A percentile compares a stretch with the other conserved stretches of the same genome.
Evolutionary conservation across 2,888 invertebrate species (phyloP).

Genomic region (Scelioninae gen. 1): DNA sequence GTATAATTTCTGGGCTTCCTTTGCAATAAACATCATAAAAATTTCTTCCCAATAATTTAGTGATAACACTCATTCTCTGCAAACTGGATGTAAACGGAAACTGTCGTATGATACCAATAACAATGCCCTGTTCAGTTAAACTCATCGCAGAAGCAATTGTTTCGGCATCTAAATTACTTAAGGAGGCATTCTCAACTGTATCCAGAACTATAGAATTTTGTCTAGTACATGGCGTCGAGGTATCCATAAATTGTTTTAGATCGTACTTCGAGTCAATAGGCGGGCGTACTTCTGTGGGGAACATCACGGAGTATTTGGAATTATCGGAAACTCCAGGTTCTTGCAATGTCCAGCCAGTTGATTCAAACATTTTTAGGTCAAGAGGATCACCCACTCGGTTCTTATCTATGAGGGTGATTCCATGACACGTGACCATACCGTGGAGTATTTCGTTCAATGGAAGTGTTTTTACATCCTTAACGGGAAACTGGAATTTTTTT

Average conservation of each 20-base stretch:
- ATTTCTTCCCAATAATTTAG: slow-evolving; percentile 89
- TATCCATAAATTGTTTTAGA: slow-evolving; percentile 71
- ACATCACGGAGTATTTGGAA: slow-evolving; percentile 93
- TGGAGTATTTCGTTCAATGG: slow-evolving; percentile 87
- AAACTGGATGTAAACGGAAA: slow-evolving; percentile 94
- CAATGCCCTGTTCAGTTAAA: slow-evolving; percentile 83
- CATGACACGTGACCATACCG: slow-evolving; percentile 97
- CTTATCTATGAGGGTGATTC: slow-evolving; percentile 94
- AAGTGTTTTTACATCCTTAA: slow-evolving; percentile 85
- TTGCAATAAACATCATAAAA: slow-evolving; percentile 94
- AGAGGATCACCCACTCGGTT: slow-evolving; percentile 96
- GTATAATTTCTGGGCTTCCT: slow-evolving; percentile 96
- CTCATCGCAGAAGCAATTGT: slow-evolving; percentile 76
- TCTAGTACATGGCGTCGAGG: slow-evolving; percentile 71
- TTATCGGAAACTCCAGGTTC: slow-evolving; percentile 94
- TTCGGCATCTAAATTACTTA: slow-evolving; percentile 76
- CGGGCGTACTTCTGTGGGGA: slow-evolving; percentile 93
- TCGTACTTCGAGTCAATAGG: slow-evolving; percentile 76
- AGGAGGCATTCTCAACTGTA: slow-evolving; percentile 76
- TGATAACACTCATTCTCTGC: slow-evolving; percentile 96
- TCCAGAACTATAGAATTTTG: slow-evolving; percentile 79
- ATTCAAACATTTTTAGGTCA: slow-evolving; percentile 98
- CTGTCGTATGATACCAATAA: slow-evolving; percentile 93
- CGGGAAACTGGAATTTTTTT: slow-evolving; percentile 84
- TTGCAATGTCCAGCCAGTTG: slow-evolving; percentile 95